Evolutionary conservation across 2,797 vertebrate genomes (phyloP), one percentile per base, ranked within the genome.

Genomic region (Nyctalus aviator): DNA sequence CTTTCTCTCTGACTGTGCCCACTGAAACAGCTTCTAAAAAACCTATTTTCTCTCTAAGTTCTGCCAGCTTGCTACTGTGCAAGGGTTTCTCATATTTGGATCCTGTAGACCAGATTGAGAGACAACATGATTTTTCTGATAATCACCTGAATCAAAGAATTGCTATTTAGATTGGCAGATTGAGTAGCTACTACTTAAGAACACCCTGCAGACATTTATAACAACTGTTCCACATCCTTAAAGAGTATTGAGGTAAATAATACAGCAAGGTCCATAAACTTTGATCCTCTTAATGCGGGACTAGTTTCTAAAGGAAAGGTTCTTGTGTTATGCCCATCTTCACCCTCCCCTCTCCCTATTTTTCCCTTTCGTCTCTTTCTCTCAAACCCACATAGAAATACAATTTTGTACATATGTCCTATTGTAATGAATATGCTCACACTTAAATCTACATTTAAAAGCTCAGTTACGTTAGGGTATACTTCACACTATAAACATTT

Each of bases 241-340:
- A 25, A 84, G 48, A 83, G 13, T 84, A 46, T 23, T 50, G 35
- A 57, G 30, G 81, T 72, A 66, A 46, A 83, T 68, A 57, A 15
- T 62, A 14, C 32, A 79, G 21, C 53, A 46, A 90, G 41, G 50
- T 21, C 50, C 6, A 0, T 90, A 75, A 53, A 3, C 55, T 32
- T 89, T 55, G 68, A 73, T 15, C 53, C 84, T n/a, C 20, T 68
- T 55, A 75, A 30, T 59, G 9, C 64, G 13, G 20, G 23, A 30
- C 41, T 75, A 11, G 5, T 88, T 91, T 92, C 66, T 92, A 88
- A 92, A 88, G 44, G 17, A 81, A 53, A 73, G 25, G 32, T 53
- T 87, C 4, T 46, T 82, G 10, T 64, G 50, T 27, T 84, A 32
- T n/a, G 41, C 37, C 64, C 13, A 6, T 32, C 32, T 48, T 79